phyloP scores from a whole-genome alignment of 2,888 invertebrate genomes.

The Tenthredo mesomela region DNA sequence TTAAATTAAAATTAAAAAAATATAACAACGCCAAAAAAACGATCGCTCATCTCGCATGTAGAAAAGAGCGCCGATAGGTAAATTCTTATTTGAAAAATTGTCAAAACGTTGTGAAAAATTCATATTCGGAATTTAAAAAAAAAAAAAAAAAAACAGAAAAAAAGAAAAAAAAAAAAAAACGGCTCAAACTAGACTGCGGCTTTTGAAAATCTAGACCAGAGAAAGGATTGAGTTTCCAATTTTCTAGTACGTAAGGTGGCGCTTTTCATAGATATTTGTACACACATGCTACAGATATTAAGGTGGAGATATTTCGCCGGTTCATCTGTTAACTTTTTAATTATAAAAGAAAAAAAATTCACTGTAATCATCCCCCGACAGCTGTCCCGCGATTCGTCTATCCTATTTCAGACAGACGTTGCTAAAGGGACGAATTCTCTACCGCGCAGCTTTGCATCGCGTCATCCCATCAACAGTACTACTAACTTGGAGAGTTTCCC shows the following conservation, averaged over 20 bases:
- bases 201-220: slow-evolving; percentile 10
- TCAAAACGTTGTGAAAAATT: background rate
- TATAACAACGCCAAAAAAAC: background rate
- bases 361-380: background rate
- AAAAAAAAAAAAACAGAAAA: background rate
- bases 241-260: slow-evolving; percentile 31
- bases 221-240: slow-evolving; percentile 8
- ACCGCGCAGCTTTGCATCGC: slow-evolving; percentile 8
- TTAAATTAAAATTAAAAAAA: background rate
- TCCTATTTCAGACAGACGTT: background rate
- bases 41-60: background rate
- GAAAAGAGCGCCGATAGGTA: background rate
- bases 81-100: slow-evolving; percentile 32
- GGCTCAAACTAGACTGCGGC: background rate
- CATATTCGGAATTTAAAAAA: slow-evolving; percentile 15
- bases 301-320: slow-evolving; percentile 38
- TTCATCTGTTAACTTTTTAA: slow-evolving; percentile 24
- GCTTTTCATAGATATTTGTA: slow-evolving; percentile 37
- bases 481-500: slow-evolving; percentile 40
- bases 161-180: background rate
- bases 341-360: background rate
- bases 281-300: background rate
- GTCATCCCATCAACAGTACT: slow-evolving; percentile 32
- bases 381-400: background rate
- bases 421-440: background rate